These are phyloP conservation scores for Sebastes fasciatus DNA, from an alignment of 2,113 vertebrate species.

Conservation along the genomic window DNA sequence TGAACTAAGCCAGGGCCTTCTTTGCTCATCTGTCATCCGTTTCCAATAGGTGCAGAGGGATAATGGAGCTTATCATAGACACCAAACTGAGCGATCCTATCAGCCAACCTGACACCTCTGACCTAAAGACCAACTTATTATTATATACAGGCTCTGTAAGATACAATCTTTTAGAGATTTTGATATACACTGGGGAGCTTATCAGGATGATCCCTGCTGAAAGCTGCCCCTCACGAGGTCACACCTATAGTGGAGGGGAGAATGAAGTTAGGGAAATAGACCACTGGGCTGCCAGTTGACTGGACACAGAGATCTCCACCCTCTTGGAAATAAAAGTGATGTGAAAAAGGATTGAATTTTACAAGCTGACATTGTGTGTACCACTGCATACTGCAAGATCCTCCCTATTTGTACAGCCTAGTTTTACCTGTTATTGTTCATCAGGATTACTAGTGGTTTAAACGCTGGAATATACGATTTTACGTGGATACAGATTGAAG, in stretches of 20 bases:
- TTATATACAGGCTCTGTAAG: slow-evolving; percentile 2
- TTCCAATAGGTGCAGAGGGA: slow-evolving; percentile 5
- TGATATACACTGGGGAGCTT: slow-evolving; percentile 28
- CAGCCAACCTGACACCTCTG: slow-evolving; percentile 51
- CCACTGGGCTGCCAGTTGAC: neutral
- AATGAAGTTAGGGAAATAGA: neutral
- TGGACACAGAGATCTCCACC: neutral
- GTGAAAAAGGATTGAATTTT: neutral
- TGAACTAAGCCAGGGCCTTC: slow-evolving; percentile 1
- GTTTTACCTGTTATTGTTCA: neutral
- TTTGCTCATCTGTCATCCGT: slow-evolving; percentile 11
- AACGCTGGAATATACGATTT: neutral
- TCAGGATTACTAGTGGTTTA: neutral
- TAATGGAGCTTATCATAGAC: slow-evolving; percentile 21
- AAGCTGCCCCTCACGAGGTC: neutral
- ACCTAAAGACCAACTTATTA: slow-evolving; percentile 17
- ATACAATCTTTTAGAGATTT: slow-evolving; percentile 20
- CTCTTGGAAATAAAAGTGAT: slow-evolving; percentile 2
- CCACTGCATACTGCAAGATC: neutral
- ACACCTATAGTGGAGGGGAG: neutral
- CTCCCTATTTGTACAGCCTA: neutral
- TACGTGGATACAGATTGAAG: neutral
- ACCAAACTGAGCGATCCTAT: slow-evolving; percentile 33
- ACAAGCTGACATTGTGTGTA: neutral
- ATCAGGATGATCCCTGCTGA: neutral